Base-by-base conservation (phyloP, 2,113 vertebrate species). In the Perccottus glenii region DNA sequence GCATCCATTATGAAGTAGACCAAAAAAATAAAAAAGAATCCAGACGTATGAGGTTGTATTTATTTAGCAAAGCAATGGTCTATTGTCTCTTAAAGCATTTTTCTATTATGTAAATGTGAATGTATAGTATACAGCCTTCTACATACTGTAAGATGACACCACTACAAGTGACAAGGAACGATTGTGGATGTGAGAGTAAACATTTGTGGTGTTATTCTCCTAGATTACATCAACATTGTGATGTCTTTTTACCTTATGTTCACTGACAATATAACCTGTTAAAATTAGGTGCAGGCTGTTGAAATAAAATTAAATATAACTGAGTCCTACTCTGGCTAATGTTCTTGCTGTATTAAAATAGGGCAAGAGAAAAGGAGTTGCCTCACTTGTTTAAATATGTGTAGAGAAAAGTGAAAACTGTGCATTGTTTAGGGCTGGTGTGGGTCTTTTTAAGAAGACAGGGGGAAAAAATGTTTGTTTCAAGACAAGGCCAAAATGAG, bases 71-170 rank as follows among this genome's bases (percentile, higher is more conserved):
- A 48, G 44, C 42, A 40, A 49, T n/a, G 47, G 57, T 56, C 70
- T n/a, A 71, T 50, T 72, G 61, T 77, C 58, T 77, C 65, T 75
- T 77, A 50, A 73, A 59, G 32, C 75, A 73, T 59, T 73, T 73
- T 49, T 7, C 61, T 49, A 50, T 71, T 62, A 78, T 80, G 65
- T 85, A 46, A 49, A 58, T 66, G 73, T 86, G 78, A 79, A 77
- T 88, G 79, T 86, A 57, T 50, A 47, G 52, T 64, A 33, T 53
- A 66, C 19, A 27, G 19, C 19, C 19, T 27, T 27, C 19, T 27
- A 27, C 64, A 72, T 71, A 77, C 49, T 73, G 56, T 75, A 38
- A 69, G 73, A 62, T 57, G 52, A 72, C 66, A 76, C 70, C 53
- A 64, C 69, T 67, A 67, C 49, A 76, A 57, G 57, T 73, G 49